These are phyloP conservation scores for Litocranius walleri DNA, from an alignment of 2,113 vertebrate genomes.

Conservation along the genomic window DNA sequence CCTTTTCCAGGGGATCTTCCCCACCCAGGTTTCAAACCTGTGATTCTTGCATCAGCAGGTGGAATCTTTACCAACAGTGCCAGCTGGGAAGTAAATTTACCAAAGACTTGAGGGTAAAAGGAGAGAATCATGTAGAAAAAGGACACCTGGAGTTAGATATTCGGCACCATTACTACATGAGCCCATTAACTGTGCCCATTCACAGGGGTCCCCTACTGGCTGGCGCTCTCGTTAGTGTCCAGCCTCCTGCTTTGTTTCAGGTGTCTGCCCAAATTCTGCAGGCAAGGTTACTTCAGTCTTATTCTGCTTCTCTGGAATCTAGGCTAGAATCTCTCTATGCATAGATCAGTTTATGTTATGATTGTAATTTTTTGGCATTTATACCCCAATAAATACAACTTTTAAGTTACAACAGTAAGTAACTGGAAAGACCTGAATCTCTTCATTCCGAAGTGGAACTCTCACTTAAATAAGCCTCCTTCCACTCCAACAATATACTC, in stretches of 20 bases:
- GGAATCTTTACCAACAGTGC: not conserved
- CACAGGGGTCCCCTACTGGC: no score
- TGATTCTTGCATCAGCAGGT: not conserved
- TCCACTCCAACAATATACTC: not conserved
- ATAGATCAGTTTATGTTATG: not conserved
- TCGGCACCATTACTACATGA: not conserved
- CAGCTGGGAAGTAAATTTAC: not conserved
- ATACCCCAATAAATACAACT: not conserved
- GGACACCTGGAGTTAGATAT: not conserved
- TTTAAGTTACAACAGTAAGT: not conserved
- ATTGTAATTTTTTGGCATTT: not conserved
- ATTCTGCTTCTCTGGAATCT: not conserved
- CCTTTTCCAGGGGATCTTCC: not conserved
- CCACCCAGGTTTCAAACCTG: not conserved
- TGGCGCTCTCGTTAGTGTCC: not conserved
- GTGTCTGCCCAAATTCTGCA: not conserved
- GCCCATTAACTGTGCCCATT: not conserved
- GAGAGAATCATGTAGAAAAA: not conserved
- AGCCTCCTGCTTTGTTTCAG: not conserved
- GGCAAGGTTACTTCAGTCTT: not conserved
- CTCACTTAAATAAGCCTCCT: not conserved
- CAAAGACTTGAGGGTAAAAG: not conserved
- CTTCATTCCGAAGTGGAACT: not conserved
- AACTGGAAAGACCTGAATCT: not conserved
- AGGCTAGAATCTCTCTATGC: not conserved